A percentile compares a stretch with the other conserved stretches of the same genome.
Evolutionary conservation across 92 coral and sea anemone genomes (phyloP).

Genomic region (Pocillopora grandis): DNA sequence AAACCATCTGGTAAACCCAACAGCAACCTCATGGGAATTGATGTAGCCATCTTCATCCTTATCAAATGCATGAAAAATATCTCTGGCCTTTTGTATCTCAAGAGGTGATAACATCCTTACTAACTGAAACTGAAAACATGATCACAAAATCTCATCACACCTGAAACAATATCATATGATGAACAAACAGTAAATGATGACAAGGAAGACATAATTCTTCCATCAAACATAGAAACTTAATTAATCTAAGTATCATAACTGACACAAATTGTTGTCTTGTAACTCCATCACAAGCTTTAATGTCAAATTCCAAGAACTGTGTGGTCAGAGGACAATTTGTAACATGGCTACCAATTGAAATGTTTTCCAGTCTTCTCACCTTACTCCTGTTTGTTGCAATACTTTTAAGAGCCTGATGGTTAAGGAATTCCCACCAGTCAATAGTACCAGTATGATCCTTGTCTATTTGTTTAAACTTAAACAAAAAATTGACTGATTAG

Average conservation of each 20-base stretch:
- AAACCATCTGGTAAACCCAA: slow-evolving; percentile 95
- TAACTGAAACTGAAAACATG: slow-evolving; percentile 70
- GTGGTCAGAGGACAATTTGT: too few species aligned
- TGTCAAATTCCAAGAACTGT: too few species aligned
- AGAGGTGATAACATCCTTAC: slow-evolving; percentile 86
- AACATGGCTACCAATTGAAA: neutral
- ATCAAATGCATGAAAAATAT: slow-evolving; percentile 95
- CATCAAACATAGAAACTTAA: too few species aligned
- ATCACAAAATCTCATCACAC: neutral
- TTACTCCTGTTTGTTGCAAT: slow-evolving; percentile 80
- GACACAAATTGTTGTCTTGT: too few species aligned
- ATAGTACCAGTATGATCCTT: slow-evolving; percentile 89
- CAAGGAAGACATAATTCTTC: too few species aligned
- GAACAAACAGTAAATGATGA: too few species aligned
- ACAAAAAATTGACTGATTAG: neutral
- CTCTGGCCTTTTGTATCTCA: slow-evolving; percentile 89
- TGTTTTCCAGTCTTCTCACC: slow-evolving; percentile 32
- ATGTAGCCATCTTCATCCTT: slow-evolving; percentile 97
- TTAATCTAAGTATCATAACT: too few species aligned
- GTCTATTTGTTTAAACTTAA: slow-evolving; percentile 82
- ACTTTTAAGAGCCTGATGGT: slow-evolving; percentile 83
- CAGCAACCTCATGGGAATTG: slow-evolving; percentile 82
- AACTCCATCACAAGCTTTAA: too few species aligned
- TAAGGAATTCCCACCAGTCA: slow-evolving; percentile 98
- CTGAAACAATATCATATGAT: neutral